Evolutionary conservation across 2,113 vertebrate genomes (phyloP).

Genomic region (Vulpes ferrilata): DNA sequence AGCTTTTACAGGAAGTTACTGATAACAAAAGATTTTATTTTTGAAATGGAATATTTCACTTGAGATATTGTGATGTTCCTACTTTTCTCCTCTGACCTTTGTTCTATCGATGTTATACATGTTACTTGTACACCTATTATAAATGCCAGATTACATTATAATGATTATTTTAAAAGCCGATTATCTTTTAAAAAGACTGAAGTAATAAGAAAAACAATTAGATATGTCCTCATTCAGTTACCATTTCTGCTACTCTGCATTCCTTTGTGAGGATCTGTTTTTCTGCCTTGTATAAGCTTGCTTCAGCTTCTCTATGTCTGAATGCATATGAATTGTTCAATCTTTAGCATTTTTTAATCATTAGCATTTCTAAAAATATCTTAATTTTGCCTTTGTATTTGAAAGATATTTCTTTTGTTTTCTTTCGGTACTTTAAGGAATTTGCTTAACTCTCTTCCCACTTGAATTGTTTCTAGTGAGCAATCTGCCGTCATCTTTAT

Average conservation of each 20-base stretch:
- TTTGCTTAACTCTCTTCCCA: not conserved
- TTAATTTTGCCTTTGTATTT: constrained; percentile 31
- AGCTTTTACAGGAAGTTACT: not conserved
- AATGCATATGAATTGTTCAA: constrained; percentile 37
- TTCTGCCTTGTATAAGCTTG: not conserved
- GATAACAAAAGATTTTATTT: not conserved
- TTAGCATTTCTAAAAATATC: not conserved
- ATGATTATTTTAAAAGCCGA: not conserved
- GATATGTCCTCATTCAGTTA: not conserved
- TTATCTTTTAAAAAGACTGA: not conserved
- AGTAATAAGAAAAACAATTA: not conserved
- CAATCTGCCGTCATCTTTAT: not conserved
- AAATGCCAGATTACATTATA: not conserved
- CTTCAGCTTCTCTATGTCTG: not conserved
- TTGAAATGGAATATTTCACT: not conserved
- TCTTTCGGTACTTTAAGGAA: not conserved
- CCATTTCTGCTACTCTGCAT: not conserved
- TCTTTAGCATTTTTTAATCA: not conserved
- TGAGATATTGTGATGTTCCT: not conserved
- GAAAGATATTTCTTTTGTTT: not conserved
- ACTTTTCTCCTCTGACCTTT: not conserved
- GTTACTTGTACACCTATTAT: not conserved
- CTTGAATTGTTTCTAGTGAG: not conserved
- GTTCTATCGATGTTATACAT: not conserved
- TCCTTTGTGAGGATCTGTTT: not conserved